Conservation (phyloP, 2,888 invertebrate species). For the Coremacera marginata region DNA sequence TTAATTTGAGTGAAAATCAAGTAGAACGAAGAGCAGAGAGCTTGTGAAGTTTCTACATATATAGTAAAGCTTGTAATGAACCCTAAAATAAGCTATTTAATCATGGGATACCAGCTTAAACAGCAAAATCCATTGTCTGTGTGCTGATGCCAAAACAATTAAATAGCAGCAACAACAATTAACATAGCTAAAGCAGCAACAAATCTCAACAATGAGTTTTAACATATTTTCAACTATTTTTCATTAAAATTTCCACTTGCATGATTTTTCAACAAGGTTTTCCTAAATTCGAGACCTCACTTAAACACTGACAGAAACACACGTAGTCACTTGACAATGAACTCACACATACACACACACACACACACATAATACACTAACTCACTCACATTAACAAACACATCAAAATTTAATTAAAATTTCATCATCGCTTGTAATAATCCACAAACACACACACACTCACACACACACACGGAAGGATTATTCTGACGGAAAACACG, state of each 20-base stretch:
- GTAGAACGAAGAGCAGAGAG: too few species aligned
- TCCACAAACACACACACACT: slow-evolving; percentile 24
- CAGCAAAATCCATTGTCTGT: too few species aligned
- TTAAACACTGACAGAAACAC: slow-evolving; percentile 25
- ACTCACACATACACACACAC: background rate
- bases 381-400: slow-evolving; percentile 49
- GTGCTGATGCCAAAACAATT: background rate
- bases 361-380: background rate
- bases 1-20: too few species aligned
- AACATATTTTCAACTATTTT: background rate
- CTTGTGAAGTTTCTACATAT: too few species aligned
- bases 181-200: slow-evolving; percentile 12
- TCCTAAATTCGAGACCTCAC: background rate
- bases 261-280: background rate
- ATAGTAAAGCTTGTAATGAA: too few species aligned
- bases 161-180: slow-evolving; percentile 8
- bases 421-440: slow-evolving; percentile 47
- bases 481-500: background rate
- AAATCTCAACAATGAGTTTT: slow-evolving; percentile 20
- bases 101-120: too few species aligned
- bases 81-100: too few species aligned
- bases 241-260: background rate
- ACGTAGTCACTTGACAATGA: slow-evolving; percentile 30
- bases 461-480: slow-evolving; percentile 27
- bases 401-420: slow-evolving; percentile 55